A percentile compares a stretch with the other conserved stretches of the same genome.
Evolutionary conservation across 2,113 vertebrate species (phyloP).

Genomic region (Neogale vison): DNA sequence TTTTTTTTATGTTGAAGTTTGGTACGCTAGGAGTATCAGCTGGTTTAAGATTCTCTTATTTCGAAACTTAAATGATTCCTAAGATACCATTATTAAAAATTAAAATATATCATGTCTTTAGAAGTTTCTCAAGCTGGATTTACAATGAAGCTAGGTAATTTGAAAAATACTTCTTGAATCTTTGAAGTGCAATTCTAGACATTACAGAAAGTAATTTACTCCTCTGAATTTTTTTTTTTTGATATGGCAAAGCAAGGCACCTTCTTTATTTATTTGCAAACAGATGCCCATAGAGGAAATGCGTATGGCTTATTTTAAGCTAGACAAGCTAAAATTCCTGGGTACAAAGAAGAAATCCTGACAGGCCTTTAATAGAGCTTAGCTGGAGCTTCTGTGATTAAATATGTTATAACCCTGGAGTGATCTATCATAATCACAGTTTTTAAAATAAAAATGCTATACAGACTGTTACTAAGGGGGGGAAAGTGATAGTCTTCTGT

Average conservation of each 20-base stretch:
- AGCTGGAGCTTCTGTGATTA: constrained; percentile 67
- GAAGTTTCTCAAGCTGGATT: constrained; percentile 46
- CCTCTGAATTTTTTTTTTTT: constrained; percentile 38
- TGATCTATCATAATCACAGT: constrained; percentile 59
- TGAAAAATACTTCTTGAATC: constrained; percentile 49
- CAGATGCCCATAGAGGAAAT: constrained; percentile 47
- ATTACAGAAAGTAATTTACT: constrained; percentile 49
- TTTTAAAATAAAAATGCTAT: constrained; percentile 75
- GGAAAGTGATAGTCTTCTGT: constrained; percentile 17
- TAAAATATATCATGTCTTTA: neutral
- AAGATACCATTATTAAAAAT: constrained; percentile 29
- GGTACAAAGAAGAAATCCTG: constrained; percentile 47
- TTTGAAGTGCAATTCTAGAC: constrained; percentile 29
- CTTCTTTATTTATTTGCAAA: constrained; percentile 72
- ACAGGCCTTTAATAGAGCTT: constrained; percentile 58
- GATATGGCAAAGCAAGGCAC: constrained; percentile 41
- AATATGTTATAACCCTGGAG: constrained; percentile 66
- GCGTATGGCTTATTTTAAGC: constrained; percentile 41
- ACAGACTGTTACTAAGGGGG: constrained; percentile 40
- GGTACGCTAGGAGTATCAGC: neutral
- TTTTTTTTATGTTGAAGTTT: neutral
- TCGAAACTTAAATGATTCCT: constrained; percentile 47
- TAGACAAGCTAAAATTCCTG: constrained; percentile 48
- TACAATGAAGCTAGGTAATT: neutral
- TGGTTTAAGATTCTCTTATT: constrained; percentile 36